These are phyloP conservation scores for Arctia plantaginis DNA, from an alignment of 2,888 invertebrate species.

Conservation along the genomic window DNA sequence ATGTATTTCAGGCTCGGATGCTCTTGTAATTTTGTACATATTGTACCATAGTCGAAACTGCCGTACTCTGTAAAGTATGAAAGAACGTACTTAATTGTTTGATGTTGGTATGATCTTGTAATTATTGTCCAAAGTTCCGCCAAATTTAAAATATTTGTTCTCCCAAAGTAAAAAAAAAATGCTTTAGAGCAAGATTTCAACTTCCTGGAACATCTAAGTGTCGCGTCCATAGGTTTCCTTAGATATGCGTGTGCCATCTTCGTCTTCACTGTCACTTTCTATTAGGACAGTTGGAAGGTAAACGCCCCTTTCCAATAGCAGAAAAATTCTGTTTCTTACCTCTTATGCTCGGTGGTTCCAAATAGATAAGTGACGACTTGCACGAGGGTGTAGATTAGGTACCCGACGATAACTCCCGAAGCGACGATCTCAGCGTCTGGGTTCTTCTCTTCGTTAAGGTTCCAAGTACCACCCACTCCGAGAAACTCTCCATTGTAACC, in stretches of 20 bases:
- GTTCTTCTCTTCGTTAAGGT: slow-evolving; percentile 95
- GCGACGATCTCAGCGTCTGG: slow-evolving; percentile 95
- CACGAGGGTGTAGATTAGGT: slow-evolving; percentile 93
- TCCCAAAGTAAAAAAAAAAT: background rate
- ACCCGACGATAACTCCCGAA: slow-evolving; percentile 94
- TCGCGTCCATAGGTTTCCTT: too few species aligned
- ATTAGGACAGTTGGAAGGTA: too few species aligned
- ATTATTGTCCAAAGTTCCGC: background rate
- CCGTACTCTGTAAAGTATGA: background rate
- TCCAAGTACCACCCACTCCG: slow-evolving; percentile 96
- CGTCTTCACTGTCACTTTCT: too few species aligned
- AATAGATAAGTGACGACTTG: slow-evolving; percentile 92
- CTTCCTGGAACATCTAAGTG: background rate
- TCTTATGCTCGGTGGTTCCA: slow-evolving; percentile 92
- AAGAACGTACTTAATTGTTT: background rate
- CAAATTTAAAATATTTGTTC: too few species aligned
- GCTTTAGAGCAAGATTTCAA: background rate
- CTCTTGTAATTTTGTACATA: background rate
- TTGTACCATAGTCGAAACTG: background rate
- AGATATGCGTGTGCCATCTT: too few species aligned
- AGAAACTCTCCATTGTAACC: slow-evolving; percentile 94
- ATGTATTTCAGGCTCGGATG: too few species aligned
- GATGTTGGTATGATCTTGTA: too few species aligned
- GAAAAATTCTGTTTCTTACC: slow-evolving; percentile 69
- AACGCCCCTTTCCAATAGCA: too few species aligned